A percentile compares a stretch with the other conserved stretches of the same genome.
phyloP scores from a whole-genome alignment of 1,140 invertebrate genomes.

The Ylistrum balloti region DNA sequence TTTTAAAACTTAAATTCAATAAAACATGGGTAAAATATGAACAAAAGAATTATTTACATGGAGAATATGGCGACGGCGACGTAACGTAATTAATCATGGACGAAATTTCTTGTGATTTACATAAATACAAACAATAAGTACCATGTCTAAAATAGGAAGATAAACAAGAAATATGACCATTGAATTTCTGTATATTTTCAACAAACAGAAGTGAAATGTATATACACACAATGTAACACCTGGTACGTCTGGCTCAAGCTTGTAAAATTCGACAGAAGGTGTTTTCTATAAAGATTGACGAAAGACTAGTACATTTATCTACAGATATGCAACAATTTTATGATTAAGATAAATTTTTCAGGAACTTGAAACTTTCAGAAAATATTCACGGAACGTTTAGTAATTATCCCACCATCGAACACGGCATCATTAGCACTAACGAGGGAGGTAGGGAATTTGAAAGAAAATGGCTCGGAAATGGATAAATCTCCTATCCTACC shows the following conservation, averaged over 20 bases:
- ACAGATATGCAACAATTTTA: not conserved
- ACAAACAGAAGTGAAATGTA: too few relatives aligned
- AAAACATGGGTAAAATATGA: too few relatives aligned
- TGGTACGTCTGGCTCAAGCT: not conserved
- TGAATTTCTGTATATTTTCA: too few relatives aligned
- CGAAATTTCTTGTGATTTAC: too few relatives aligned
- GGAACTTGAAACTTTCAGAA: constrained; percentile 5
- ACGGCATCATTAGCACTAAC: not conserved
- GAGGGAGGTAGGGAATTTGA: not conserved
- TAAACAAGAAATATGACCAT: too few relatives aligned
- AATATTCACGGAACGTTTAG: not conserved
- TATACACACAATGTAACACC: too few relatives aligned
- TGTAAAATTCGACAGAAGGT: not conserved
- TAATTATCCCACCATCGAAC: not conserved
- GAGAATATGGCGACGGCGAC: too few relatives aligned
- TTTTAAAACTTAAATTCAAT: too few relatives aligned
- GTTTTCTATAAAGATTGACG: not conserved
- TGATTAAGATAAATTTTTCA: constrained; percentile 24
- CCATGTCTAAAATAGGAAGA: too few relatives aligned
- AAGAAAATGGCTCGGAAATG: not conserved
- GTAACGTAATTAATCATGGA: too few relatives aligned
- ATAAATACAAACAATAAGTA: too few relatives aligned
- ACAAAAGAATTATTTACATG: too few relatives aligned
- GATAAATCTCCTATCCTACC: not conserved
- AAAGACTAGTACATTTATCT: not conserved